Conservation (phyloP, 2,113 vertebrate species). For the Gnathonemus echidnorhynchus region DNA sequence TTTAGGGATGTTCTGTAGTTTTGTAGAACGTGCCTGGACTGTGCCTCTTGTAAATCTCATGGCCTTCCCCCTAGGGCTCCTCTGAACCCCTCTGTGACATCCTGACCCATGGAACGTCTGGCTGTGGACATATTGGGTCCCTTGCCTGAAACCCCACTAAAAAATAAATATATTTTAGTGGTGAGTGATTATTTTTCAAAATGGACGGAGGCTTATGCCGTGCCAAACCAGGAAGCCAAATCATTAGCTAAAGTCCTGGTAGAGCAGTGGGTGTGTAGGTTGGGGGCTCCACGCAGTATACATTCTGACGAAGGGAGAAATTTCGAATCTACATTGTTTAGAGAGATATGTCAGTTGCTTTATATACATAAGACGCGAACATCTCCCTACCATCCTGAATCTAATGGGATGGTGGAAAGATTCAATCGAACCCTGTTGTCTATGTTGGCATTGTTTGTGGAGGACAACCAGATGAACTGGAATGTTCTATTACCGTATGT, state of each 20-base stretch:
- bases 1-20: background rate
- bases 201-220: background rate
- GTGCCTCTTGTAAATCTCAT: background rate
- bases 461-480: background rate
- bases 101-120: background rate
- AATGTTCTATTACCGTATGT: background rate
- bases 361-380: background rate
- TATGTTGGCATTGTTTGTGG: background rate
- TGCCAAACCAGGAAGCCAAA: background rate
- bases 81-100: background rate
- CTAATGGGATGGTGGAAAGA: background rate
- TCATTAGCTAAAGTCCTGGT: background rate
- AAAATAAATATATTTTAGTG: background rate
- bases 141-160: background rate
- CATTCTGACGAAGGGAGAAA: background rate
- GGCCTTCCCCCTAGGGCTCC: background rate
- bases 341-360: background rate
- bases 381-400: background rate
- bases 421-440: background rate
- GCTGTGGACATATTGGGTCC: conserved; percentile 3
- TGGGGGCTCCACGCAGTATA: background rate
- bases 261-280: background rate
- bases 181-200: background rate
- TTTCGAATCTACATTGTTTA: background rate
- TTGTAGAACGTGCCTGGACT: background rate